A percentile compares a stretch with the other conserved stretches of the same genome.
Conservation (phyloP, 2,888 invertebrate genomes). For the Tiliacea aurago region DNA sequence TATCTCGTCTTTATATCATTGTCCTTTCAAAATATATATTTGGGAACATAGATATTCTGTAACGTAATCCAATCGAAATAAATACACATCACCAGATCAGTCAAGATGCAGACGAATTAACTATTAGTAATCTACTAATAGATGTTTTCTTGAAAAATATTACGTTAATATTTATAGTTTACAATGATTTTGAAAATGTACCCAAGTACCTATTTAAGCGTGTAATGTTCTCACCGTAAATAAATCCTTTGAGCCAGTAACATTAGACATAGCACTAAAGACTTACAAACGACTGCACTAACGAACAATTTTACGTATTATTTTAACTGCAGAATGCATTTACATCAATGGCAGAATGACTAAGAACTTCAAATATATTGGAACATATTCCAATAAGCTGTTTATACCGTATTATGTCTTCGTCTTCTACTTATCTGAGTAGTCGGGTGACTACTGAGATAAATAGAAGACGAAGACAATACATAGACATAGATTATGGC, state of each 20-base stretch:
- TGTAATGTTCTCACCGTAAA: background rate
- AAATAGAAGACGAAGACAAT: too few relatives aligned
- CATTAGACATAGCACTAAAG: slow-evolving; percentile 24
- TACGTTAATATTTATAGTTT: background rate
- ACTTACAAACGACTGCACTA: background rate
- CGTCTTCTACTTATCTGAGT: too few relatives aligned
- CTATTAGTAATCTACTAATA: background rate
- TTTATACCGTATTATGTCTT: too few relatives aligned
- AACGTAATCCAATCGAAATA: too few relatives aligned
- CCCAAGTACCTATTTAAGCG: background rate
- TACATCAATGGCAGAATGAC: too few relatives aligned
- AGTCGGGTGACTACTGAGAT: too few relatives aligned
- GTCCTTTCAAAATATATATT: too few relatives aligned
- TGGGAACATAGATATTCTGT: too few relatives aligned
- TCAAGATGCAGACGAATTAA: background rate
- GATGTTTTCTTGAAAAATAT: background rate
- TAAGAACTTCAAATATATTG: slow-evolving; percentile 26
- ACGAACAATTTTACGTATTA: slow-evolving; percentile 34
- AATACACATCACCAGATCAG: too few relatives aligned
- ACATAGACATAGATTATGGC: too few relatives aligned
- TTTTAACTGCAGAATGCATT: slow-evolving; percentile 23
- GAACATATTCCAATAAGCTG: slow-evolving; percentile 33
- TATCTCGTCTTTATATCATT: too few relatives aligned
- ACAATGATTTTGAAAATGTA: background rate
- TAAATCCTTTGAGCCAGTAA: slow-evolving; percentile 3